These are phyloP conservation scores for Periophthalmus magnuspinnatus DNA, from an alignment of 2,797 vertebrate genomes.

Conservation along the genomic window DNA sequence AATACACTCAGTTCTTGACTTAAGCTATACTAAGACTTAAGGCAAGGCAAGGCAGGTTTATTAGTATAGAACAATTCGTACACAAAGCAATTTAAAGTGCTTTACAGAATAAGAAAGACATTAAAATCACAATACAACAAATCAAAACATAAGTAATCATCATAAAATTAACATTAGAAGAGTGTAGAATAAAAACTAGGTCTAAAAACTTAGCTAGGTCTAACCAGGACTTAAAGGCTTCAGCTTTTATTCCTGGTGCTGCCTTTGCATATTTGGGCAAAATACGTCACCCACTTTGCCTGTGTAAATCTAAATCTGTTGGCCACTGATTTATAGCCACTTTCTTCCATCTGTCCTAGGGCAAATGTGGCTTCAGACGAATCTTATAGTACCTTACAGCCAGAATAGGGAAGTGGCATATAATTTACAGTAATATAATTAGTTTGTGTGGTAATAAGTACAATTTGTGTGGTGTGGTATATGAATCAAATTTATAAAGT, in stretches of 20 bases:
- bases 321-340: neutral
- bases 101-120: too few relatives aligned
- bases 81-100: too few relatives aligned
- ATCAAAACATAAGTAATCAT: too few relatives aligned
- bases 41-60: too few relatives aligned
- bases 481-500: too few relatives aligned
- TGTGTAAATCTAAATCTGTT: neutral
- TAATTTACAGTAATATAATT: neutral
- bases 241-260: neutral
- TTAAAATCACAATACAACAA: too few relatives aligned
- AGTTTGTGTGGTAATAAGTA: neutral
- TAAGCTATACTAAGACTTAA: too few relatives aligned
- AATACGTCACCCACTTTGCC: neutral
- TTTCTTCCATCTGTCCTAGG: neutral
- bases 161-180: too few relatives aligned
- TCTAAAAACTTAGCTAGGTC: neutral
- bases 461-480: too few relatives aligned
- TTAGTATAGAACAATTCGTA: too few relatives aligned
- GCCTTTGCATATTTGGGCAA: neutral
- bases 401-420: neutral
- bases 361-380: neutral
- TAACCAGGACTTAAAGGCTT: neutral
- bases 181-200: too few relatives aligned
- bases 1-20: too few relatives aligned
- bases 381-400: neutral